Evolutionary conservation across 2,113 vertebrate genomes (phyloP).

Genomic region (Anser brachyrhynchus): DNA sequence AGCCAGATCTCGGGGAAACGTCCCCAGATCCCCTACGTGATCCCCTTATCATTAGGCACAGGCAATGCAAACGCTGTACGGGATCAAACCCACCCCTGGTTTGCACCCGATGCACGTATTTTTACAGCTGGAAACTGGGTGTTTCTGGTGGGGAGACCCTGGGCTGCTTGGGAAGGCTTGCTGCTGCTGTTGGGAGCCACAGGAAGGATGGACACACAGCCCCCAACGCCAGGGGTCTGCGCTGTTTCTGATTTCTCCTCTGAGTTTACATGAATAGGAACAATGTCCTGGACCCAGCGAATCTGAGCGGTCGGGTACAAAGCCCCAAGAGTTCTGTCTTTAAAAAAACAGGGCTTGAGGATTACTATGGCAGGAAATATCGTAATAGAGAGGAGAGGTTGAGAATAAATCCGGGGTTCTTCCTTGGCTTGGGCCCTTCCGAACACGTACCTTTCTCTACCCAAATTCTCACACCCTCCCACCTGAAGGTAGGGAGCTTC

Average conservation of each 20-base stretch:
- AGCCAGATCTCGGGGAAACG: background rate
- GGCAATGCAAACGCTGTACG: background rate
- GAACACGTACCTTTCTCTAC: background rate
- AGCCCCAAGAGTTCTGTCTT: background rate
- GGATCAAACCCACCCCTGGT: background rate
- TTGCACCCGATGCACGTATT: background rate
- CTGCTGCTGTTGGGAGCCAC: background rate
- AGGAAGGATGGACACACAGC: background rate
- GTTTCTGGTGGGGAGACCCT: background rate
- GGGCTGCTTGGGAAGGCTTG: background rate
- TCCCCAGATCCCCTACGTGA: background rate
- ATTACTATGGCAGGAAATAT: background rate
- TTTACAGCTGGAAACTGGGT: background rate
- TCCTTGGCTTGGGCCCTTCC: background rate
- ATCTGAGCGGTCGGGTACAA: accelerated
- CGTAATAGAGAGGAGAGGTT: background rate
- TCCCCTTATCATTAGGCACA: background rate
- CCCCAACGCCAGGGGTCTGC: accelerated
- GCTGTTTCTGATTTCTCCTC: background rate
- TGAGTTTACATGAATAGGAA: background rate
- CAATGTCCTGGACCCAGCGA: background rate
- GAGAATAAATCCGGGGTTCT: background rate
- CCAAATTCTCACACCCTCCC: background rate
- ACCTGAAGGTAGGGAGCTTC: background rate
- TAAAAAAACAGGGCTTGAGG: background rate